A percentile compares a stretch with the other conserved stretches of the same genome.
Evolutionary conservation across 2,888 invertebrate genomes (phyloP).

Genomic region (Pterobdella sp.): DNA sequence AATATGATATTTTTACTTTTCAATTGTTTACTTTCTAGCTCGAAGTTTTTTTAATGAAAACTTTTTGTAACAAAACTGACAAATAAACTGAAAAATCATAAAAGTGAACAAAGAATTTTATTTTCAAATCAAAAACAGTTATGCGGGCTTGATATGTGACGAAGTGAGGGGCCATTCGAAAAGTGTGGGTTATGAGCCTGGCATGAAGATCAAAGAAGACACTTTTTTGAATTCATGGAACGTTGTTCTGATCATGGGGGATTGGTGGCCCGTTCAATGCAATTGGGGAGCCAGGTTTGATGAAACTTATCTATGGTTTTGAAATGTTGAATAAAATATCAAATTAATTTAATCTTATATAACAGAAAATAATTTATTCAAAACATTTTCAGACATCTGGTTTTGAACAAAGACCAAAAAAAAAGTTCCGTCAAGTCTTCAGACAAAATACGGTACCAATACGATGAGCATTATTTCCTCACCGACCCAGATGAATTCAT

Average conservation of each 20-base stretch:
- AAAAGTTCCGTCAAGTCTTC: constrained; percentile 37
- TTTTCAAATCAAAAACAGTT: constrained; percentile 40
- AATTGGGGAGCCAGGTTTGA: constrained; percentile 51
- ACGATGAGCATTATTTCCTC: constrained; percentile 98
- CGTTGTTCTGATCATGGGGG: constrained; percentile 49
- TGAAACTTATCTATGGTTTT: background rate
- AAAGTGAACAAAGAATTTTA: background rate
- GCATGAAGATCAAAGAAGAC: constrained; percentile 50
- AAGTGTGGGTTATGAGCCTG: constrained; percentile 52
- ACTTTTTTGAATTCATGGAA: constrained; percentile 52
- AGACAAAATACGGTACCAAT: constrained; percentile 67
- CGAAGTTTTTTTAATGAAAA: too few species aligned
- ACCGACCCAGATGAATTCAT: constrained; percentile 99
- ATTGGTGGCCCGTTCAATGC: constrained; percentile 52
- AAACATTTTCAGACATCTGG: constrained; percentile 46
- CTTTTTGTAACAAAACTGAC: too few species aligned
- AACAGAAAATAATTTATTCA: background rate
- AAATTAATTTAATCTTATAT: background rate
- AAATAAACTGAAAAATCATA: too few species aligned
- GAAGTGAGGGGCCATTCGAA: constrained; percentile 52
- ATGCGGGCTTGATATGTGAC: constrained; percentile 50
- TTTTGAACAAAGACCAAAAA: constrained; percentile 47
- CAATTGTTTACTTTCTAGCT: too few species aligned
- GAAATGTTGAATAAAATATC: constrained; percentile 5
- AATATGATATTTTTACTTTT: too few species aligned